Percentiles rank a stretch among this genome's conserved stretches.
phyloP scores from a whole-genome alignment of 1,140 invertebrate species.

The fruit fly (Drosophila melanogaster) region DNA sequence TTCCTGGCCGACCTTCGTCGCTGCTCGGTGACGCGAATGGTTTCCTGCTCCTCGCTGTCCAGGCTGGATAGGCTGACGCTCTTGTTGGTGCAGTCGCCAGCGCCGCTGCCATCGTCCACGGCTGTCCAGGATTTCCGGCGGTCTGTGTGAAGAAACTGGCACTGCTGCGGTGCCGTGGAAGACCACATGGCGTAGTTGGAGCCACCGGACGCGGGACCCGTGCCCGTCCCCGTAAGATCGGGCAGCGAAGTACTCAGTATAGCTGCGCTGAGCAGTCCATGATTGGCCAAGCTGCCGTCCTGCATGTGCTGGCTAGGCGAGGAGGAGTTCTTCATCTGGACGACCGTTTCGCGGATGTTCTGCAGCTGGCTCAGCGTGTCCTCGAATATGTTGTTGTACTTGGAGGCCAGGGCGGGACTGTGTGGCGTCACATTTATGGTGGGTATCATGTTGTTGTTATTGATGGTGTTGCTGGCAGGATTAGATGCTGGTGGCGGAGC shows the following conservation, averaged over 20 bases:
- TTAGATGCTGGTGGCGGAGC: constrained; percentile 4
- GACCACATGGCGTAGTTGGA: constrained; percentile 72
- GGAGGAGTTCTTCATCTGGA: constrained; percentile 83
- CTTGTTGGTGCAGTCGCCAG: constrained; percentile 79
- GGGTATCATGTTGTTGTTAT: constrained; percentile 87
- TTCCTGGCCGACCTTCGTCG: constrained; percentile 85
- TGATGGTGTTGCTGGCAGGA: constrained; percentile 32
- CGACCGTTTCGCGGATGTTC: constrained; percentile 81
- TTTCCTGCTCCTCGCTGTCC: constrained; percentile 86
- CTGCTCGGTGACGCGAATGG: constrained; percentile 81
- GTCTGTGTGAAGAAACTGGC: constrained; percentile 85
- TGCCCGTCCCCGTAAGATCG: constrained; percentile 60
- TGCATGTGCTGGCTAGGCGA: constrained; percentile 60
- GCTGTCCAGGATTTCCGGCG: constrained; percentile 93
- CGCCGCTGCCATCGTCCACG: constrained; percentile 87
- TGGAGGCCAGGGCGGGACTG: constrained; percentile 88
- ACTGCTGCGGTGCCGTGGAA: constrained; percentile 67
- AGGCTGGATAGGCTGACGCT: constrained; percentile 86
- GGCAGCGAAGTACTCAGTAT: constrained; percentile 86
- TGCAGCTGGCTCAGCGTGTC: constrained; percentile 85
- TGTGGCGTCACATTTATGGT: constrained; percentile 94
- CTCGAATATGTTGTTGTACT: constrained; percentile 85
- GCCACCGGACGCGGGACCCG: constrained; percentile 11
- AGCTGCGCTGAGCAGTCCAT: constrained; percentile 63
- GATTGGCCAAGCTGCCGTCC: constrained; percentile 54